Percentiles rank a stretch among this genome's conserved stretches.
These are phyloP conservation scores for Laspeyria flexula DNA, from an alignment of 2,888 invertebrate species.

Conservation along the genomic window DNA sequence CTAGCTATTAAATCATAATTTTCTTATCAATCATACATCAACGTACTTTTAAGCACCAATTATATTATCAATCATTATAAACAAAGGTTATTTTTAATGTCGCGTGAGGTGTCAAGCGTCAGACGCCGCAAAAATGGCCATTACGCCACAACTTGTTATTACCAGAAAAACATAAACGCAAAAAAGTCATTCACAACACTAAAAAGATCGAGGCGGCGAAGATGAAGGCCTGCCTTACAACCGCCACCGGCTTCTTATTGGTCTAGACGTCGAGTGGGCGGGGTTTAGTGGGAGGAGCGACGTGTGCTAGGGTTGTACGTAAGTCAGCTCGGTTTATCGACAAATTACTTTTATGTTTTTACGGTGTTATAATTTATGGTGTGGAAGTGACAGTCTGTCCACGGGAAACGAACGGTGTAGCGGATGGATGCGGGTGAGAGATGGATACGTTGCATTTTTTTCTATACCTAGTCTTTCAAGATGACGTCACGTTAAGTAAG, in stretches of 20 bases:
- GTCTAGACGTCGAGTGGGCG: slow-evolving; percentile 65
- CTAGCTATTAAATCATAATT: background rate
- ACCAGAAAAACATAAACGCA: slow-evolving; percentile 70
- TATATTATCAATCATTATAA: slow-evolving; percentile 28
- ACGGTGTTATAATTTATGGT: slow-evolving; percentile 77
- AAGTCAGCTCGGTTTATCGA: slow-evolving; percentile 69
- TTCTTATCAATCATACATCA: slow-evolving; percentile 36
- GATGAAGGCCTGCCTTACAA: slow-evolving; percentile 58
- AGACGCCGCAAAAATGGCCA: slow-evolving; percentile 54
- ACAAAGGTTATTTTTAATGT: slow-evolving; percentile 42
- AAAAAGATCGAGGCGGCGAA: slow-evolving; percentile 69
- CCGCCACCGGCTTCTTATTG: slow-evolving; percentile 59
- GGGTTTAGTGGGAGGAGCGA: slow-evolving; percentile 62
- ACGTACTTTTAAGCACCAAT: slow-evolving; percentile 42
- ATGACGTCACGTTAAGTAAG: slow-evolving; percentile 34
- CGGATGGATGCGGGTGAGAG: slow-evolving; percentile 55
- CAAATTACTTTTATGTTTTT: slow-evolving; percentile 69
- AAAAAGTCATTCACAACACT: slow-evolving; percentile 80
- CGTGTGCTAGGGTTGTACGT: slow-evolving; percentile 67
- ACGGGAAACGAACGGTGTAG: slow-evolving; percentile 53
- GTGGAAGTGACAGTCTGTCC: slow-evolving; percentile 71
- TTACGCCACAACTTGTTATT: slow-evolving; percentile 63
- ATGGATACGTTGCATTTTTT: slow-evolving; percentile 50
- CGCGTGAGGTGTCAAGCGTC: slow-evolving; percentile 75
- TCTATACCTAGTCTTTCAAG: slow-evolving; percentile 14